phyloP scores from a whole-genome alignment of 2,113 vertebrate genomes.

The Sinocyclocheilus grahami region DNA sequence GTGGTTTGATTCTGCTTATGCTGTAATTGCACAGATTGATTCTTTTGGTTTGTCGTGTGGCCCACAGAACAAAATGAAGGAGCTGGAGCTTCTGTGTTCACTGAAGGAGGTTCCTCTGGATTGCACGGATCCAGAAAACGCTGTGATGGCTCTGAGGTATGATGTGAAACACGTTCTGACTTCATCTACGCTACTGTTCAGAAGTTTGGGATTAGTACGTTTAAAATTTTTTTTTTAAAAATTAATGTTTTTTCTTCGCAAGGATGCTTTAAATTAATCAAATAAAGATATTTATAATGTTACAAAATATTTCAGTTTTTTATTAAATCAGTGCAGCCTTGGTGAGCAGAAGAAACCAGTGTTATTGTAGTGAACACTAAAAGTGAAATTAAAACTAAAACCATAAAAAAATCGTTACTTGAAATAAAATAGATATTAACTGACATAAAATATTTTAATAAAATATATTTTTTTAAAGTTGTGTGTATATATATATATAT shows the following conservation, averaged over 20 bases:
- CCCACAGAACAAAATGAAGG: slow-evolving; percentile 94
- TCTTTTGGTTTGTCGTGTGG: slow-evolving; percentile 29
- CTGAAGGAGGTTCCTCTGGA: slow-evolving; percentile 95
- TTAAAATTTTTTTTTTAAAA: no score
- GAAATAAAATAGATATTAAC: no score
- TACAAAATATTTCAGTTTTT: background rate
- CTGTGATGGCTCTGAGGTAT: slow-evolving; percentile 90
- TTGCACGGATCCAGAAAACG: slow-evolving; percentile 92
- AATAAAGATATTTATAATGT: background rate
- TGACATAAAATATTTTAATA: no score
- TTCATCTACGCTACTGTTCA: background rate
- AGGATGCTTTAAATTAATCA: background rate
- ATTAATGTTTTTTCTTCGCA: no score
- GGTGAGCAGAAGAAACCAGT: no score
- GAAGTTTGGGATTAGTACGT: background rate
- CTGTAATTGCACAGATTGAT: background rate
- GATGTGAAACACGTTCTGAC: background rate
- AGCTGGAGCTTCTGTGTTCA: slow-evolving; percentile 94
- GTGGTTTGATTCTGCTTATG: background rate
- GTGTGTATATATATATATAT: no score
- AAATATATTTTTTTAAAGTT: no score
- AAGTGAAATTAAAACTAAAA: no score
- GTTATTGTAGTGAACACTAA: no score
- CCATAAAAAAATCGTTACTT: no score
- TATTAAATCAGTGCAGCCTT: no score